Percentiles rank a stretch among this genome's conserved stretches.
Evolutionary conservation across 2,888 invertebrate genomes (phyloP).

Genomic region (Microplitis deprimator): DNA sequence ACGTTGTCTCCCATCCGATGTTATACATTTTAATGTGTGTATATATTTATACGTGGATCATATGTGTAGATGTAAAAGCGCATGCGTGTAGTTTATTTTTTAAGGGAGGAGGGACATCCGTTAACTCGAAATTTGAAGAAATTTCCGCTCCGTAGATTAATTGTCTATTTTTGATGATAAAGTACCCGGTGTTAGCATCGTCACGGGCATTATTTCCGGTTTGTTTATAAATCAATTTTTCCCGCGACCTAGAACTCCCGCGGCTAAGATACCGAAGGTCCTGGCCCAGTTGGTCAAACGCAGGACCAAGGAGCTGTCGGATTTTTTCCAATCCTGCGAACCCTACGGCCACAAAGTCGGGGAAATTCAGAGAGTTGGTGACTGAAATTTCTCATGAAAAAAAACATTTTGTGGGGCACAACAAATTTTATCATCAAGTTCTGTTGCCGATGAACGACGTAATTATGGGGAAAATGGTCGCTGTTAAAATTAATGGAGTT

Average conservation of each 20-base stretch:
- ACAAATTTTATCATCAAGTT: constrained; percentile 95
- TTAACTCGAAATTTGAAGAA: too few species aligned
- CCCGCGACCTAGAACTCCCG: constrained; percentile 96
- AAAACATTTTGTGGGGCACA: constrained; percentile 93
- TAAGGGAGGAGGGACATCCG: too few species aligned
- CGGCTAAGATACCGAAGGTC: constrained; percentile 89
- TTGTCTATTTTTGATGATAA: constrained; percentile 66
- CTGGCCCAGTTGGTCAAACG: constrained; percentile 90
- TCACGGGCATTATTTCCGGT: constrained; percentile 97
- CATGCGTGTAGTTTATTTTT: too few species aligned
- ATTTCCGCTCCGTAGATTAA: too few species aligned
- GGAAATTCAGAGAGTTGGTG: constrained; percentile 85
- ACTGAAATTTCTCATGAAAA: constrained; percentile 95
- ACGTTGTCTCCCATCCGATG: too few species aligned
- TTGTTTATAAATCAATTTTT: constrained; percentile 99
- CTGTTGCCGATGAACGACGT: constrained; percentile 84
- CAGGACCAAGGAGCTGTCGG: constrained; percentile 89
- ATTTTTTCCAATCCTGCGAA: constrained; percentile 90
- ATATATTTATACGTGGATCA: too few species aligned
- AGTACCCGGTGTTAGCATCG: constrained; percentile 93
- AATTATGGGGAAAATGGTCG: constrained; percentile 87
- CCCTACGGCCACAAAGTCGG: constrained; percentile 84
- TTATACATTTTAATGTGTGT: too few species aligned
- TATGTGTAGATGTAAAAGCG: too few species aligned
- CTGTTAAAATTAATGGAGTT: constrained; percentile 80